Evolutionary conservation across 2,797 vertebrate genomes (phyloP), one percentile per base, ranked within the genome.

Genomic region (Huso huso): DNA sequence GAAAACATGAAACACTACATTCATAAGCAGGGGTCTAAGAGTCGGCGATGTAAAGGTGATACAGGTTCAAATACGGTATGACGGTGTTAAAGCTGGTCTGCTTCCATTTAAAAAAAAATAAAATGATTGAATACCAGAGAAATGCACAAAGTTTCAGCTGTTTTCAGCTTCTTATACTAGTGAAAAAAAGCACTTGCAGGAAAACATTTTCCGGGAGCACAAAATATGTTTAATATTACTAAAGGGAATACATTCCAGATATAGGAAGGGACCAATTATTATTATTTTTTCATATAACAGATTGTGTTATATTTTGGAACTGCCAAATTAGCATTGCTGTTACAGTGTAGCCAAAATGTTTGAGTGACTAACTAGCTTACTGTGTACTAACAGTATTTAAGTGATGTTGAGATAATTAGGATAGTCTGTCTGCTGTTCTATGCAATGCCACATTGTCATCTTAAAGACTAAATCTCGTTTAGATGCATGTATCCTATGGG

Each of bases 171-270:
- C 6, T 65, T 55, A 12, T 62, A 60, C 61, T 49, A 48, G 51
- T 60, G 53, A 18, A 52, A n/a, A 18, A 61, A 48, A 62, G 11
- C 37, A n/a, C 51, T 15, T 18, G 37, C 13, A 66, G 9, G 8
- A 37, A 58, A 67, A 64, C 51, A 49, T 51, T 65, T 48, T 71
- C 57, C 52, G 62, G 63, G 51, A 64, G 50, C 53, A 59, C 57
- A 60, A 63, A 52, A 60, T 51, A 49, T 15, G 23, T 37, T 37
- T 37, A 37, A 37, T 37, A 37, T 37, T 50, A 59, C 57, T 6
- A 63, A 66, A 71, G 69, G 69, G 69, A 67, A 70, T 4, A 67
- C 48, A 52, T 48, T 61, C 12, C 62, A 52, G 37, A 57, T 59
- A 18, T 10, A 7, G 37, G 37, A 10, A 49, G 57, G 57, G 53